Percentiles rank a stretch among this genome's conserved stretches.
These are phyloP conservation scores for Cynopterus sphinx DNA, from an alignment of 2,797 vertebrate genomes.

Conservation along the genomic window DNA sequence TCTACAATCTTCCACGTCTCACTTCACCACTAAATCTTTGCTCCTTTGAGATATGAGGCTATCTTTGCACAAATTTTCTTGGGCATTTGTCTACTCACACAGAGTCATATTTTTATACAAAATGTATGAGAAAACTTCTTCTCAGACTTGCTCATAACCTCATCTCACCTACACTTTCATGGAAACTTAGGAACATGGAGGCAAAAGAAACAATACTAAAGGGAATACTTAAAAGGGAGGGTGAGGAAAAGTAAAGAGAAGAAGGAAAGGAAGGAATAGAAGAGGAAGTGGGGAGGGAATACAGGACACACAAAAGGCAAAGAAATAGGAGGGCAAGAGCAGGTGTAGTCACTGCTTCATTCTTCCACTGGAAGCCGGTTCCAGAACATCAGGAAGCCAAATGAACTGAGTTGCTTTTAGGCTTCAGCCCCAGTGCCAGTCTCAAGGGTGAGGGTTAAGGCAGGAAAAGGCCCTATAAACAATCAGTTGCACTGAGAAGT, in stretches of 20 bases:
- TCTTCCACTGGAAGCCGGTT: background rate
- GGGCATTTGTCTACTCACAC: background rate
- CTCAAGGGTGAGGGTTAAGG: conserved; percentile 36
- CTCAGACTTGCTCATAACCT: background rate
- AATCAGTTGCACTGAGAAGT: background rate
- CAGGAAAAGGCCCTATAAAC: conserved; percentile 15
- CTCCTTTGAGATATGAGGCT: background rate
- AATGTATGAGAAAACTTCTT: background rate
- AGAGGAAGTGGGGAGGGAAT: background rate
- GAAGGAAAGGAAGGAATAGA: background rate
- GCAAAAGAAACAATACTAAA: background rate
- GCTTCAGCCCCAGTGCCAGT: accelerated
- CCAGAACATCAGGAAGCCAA: background rate
- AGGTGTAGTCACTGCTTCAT: background rate
- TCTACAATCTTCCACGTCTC: background rate
- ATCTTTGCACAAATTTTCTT: background rate
- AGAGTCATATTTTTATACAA: background rate
- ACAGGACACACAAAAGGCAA: too few species aligned
- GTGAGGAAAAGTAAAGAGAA: background rate
- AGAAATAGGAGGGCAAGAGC: background rate
- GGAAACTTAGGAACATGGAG: background rate
- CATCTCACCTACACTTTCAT: background rate
- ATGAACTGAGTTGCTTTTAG: accelerated
- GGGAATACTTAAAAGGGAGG: background rate
- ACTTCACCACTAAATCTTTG: background rate